Conservation (phyloP, 2,113 vertebrate genomes). For the Gambusia affinis region DNA sequence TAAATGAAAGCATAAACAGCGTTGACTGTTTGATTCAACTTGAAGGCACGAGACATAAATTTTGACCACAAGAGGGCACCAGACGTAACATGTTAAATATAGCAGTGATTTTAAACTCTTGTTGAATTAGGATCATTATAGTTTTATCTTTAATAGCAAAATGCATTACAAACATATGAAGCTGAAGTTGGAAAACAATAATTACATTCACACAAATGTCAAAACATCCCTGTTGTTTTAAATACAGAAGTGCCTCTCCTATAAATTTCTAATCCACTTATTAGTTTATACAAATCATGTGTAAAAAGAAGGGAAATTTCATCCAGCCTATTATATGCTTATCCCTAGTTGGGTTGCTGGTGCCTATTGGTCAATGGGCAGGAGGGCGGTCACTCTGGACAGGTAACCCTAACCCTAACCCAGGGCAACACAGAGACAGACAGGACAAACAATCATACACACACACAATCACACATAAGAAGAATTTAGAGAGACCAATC, state of each 20-base stretch:
- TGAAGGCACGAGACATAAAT: neutral
- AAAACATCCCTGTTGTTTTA: neutral
- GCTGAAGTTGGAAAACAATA: too few relatives aligned
- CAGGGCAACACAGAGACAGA: too few relatives aligned
- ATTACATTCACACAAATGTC: neutral
- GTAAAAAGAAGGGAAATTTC: too few relatives aligned
- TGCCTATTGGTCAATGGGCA: too few relatives aligned
- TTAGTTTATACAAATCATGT: neutral
- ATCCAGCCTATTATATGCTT: too few relatives aligned
- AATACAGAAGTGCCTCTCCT: neutral
- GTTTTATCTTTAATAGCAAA: neutral
- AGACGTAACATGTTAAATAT: neutral
- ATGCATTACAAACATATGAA: neutral
- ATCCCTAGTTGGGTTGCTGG: too few relatives aligned
- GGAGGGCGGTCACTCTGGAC: too few relatives aligned
- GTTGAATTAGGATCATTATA: neutral
- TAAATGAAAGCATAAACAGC: neutral
- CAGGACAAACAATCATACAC: too few relatives aligned
- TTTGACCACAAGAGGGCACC: constrained; percentile 50
- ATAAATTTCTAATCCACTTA: neutral
- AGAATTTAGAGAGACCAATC: too few relatives aligned
- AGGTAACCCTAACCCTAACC: too few relatives aligned
- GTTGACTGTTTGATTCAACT: neutral
- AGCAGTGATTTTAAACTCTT: neutral
- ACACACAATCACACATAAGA: too few relatives aligned